A percentile compares a stretch with the other conserved stretches of the same genome.
These are phyloP conservation scores for Lota lota DNA, from an alignment of 2,113 vertebrate genomes.

Conservation along the genomic window DNA sequence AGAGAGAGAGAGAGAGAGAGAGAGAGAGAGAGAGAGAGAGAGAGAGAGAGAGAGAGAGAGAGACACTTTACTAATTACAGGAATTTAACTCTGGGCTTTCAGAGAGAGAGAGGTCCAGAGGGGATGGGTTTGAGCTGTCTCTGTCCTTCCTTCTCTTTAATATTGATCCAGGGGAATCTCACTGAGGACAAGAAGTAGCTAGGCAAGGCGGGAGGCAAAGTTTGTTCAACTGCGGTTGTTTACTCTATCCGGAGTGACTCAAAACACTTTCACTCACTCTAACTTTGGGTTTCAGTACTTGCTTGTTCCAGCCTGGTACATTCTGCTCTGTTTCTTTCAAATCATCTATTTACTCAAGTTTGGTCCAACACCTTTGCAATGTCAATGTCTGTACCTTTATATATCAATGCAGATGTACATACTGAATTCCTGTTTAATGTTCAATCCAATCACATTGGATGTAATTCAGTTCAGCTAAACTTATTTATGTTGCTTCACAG, in stretches of 20 bases:
- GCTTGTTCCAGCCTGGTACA: too few relatives aligned
- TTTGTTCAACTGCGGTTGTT: slow-evolving; percentile 49
- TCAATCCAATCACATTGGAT: too few relatives aligned
- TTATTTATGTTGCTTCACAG: too few relatives aligned
- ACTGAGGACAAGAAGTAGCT: slow-evolving; percentile 35
- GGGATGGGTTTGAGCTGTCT: slow-evolving; percentile 49
- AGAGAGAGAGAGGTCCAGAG: slow-evolving; percentile 38
- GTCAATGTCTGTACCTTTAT: too few relatives aligned
- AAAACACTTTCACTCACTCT: background rate
- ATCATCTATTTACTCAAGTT: too few relatives aligned
- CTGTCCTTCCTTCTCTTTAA: slow-evolving; percentile 61
- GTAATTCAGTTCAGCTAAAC: too few relatives aligned
- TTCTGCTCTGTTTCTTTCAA: too few relatives aligned
- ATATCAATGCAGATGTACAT: too few relatives aligned
- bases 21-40: background rate
- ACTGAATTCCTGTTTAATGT: too few relatives aligned
- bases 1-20: background rate
- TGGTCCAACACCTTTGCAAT: too few relatives aligned
- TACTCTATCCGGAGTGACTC: slow-evolving; percentile 32
- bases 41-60: slow-evolving; percentile 27
- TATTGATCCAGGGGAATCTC: slow-evolving; percentile 57
- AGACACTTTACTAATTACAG: slow-evolving; percentile 61
- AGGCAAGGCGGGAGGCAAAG: slow-evolving; percentile 32
- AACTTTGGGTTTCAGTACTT: too few relatives aligned
- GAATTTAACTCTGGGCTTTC: slow-evolving; percentile 57